Percentiles rank a stretch among this genome's conserved stretches.
Conservation (phyloP, 2,888 invertebrate species). For the Oeneis ivallda region DNA sequence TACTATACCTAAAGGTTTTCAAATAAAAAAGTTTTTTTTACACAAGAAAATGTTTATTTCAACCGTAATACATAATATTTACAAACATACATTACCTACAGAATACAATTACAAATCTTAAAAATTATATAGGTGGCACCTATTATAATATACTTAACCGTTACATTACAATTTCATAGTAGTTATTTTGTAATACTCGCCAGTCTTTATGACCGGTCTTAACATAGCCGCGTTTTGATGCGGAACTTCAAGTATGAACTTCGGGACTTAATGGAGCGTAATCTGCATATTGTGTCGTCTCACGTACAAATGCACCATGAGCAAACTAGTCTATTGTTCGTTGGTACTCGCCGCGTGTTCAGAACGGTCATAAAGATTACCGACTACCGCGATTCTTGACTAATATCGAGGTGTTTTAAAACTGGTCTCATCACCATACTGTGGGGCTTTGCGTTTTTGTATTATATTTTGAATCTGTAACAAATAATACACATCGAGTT, state of each 20-base stretch:
- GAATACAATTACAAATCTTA: slow-evolving; percentile 8
- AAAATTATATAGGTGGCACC: neutral
- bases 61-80: slow-evolving; percentile 19
- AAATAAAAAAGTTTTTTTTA: neutral
- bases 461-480: slow-evolving; percentile 90
- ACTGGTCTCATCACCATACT: slow-evolving; percentile 80
- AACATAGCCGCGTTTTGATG: too few relatives aligned
- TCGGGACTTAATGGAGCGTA: too few relatives aligned
- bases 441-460: slow-evolving; percentile 88
- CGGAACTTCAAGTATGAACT: too few relatives aligned
- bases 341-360: too few relatives aligned
- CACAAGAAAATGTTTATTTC: slow-evolving; percentile 10
- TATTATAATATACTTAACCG: neutral
- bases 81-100: slow-evolving; percentile 17
- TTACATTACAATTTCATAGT: too few relatives aligned
- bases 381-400: neutral
- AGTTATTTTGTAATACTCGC: too few relatives aligned
- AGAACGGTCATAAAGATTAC: neutral
- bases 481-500: slow-evolving; percentile 39
- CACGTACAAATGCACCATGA: too few relatives aligned
- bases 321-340: too few relatives aligned
- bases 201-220: too few relatives aligned
- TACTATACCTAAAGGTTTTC: neutral
- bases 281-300: too few relatives aligned
- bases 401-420: slow-evolving; percentile 86